phyloP scores from a whole-genome alignment of 2,888 invertebrate genomes.

The Drosophila affinis region DNA sequence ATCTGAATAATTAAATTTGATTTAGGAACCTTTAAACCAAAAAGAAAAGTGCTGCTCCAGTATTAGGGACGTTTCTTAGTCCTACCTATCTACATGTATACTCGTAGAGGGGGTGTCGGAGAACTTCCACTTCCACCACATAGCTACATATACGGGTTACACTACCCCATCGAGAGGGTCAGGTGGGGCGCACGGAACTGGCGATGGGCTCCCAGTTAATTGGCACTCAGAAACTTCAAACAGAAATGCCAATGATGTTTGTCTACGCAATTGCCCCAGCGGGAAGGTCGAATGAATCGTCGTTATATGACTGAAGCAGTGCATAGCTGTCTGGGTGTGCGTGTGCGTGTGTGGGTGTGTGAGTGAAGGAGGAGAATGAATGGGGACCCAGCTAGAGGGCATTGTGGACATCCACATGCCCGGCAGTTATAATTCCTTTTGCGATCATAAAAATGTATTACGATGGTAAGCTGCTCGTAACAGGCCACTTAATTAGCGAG shows the following conservation, averaged over 20 bases:
- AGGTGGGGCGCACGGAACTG: conserved; percentile 26
- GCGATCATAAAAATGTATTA: conserved; percentile 61
- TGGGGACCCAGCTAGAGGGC: conserved; percentile 22
- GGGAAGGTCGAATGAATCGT: conserved; percentile 19
- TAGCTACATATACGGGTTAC: no score
- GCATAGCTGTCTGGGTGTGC: conserved; percentile 4
- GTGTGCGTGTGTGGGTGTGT: conserved; percentile 1
- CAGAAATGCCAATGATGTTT: conserved; percentile 43
- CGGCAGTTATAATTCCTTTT: conserved; percentile 61
- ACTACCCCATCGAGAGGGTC: neutral
- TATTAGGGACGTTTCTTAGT: no score
- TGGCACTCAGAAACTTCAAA: conserved; percentile 51
- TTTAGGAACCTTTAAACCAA: no score
- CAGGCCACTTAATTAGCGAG: conserved; percentile 63
- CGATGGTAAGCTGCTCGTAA: conserved; percentile 53
- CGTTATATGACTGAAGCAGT: conserved; percentile 4
- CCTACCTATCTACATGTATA: no score
- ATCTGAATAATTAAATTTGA: neutral
- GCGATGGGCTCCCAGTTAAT: conserved; percentile 40
- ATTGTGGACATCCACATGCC: conserved; percentile 26
- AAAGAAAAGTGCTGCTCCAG: neutral
- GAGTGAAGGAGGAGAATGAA: neutral
- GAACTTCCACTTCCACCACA: no score
- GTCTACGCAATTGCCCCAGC: conserved; percentile 34
- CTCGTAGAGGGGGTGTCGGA: no score